Evolutionary conservation across 1,140 invertebrate species (phyloP).

Genomic region (Aphelenchoides fujianensis): DNA sequence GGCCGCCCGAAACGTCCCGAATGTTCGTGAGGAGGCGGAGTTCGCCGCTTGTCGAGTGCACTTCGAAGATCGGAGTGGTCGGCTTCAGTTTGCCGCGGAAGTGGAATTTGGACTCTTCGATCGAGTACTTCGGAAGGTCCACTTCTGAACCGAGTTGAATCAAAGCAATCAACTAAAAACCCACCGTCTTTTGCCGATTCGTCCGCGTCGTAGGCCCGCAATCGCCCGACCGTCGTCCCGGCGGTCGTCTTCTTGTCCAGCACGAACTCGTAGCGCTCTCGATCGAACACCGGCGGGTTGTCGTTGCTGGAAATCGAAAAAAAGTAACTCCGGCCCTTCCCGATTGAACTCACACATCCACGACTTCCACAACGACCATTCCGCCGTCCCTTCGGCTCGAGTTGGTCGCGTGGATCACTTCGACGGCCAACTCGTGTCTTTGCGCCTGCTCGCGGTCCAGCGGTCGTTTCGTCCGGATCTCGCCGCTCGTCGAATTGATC

Average conservation of each 20-base stretch:
- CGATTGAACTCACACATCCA: constrained; percentile 13
- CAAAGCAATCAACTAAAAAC: neutral
- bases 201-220: neutral
- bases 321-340: too few relatives aligned
- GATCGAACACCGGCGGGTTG: constrained; percentile 1
- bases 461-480: neutral
- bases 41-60: neutral
- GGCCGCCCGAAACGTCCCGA: neutral
- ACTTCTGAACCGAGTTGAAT: neutral
- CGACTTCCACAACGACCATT: neutral
- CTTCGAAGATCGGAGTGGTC: neutral
- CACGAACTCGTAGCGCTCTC: neutral
- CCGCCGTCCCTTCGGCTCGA: neutral
- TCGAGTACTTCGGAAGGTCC: neutral
- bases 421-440: neutral
- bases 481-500: neutral
- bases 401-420: neutral
- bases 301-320: constrained; percentile 14
- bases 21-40: neutral
- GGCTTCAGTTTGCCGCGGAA: neutral
- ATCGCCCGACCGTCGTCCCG: neutral
- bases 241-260: neutral
- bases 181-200: neutral
- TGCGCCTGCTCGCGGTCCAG: neutral
- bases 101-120: neutral